These are phyloP conservation scores for Tineola bisselliella DNA, from an alignment of 2,888 invertebrate genomes.

Conservation along the genomic window DNA sequence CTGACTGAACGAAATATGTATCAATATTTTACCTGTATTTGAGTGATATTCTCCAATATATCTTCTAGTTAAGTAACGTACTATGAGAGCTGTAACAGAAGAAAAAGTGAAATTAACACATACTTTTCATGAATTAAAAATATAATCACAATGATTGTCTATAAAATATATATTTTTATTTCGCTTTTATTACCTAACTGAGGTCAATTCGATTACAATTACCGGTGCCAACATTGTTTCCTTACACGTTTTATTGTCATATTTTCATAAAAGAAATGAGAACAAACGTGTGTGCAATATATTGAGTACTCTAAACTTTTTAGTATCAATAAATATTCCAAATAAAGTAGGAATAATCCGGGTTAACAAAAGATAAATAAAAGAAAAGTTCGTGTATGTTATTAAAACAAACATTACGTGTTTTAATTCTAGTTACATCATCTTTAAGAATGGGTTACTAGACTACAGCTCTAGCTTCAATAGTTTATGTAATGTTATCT, in stretches of 20 bases:
- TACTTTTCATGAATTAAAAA: too few relatives aligned
- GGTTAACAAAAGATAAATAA: constrained; percentile 4
- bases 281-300: neutral
- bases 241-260: neutral
- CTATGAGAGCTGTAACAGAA: constrained; percentile 74
- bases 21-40: constrained; percentile 75
- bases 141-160: too few relatives aligned
- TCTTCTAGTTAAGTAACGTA: constrained; percentile 79
- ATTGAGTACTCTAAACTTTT: neutral
- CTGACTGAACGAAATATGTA: neutral
- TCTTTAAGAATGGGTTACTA: constrained; percentile 32
- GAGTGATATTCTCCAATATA: constrained; percentile 85
- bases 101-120: neutral
- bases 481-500: constrained; percentile 13
- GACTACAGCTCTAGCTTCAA: constrained; percentile 18
- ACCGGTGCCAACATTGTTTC: too few relatives aligned
- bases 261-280: neutral
- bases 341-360: neutral
- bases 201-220: neutral
- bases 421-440: constrained; percentile 28
- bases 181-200: neutral
- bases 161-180: too few relatives aligned
- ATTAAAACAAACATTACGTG: constrained; percentile 24
- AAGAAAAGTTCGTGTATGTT: constrained; percentile 18
- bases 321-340: neutral